Conservation (phyloP, 2,888 invertebrate species). For the Nyleta sp. region DNA sequence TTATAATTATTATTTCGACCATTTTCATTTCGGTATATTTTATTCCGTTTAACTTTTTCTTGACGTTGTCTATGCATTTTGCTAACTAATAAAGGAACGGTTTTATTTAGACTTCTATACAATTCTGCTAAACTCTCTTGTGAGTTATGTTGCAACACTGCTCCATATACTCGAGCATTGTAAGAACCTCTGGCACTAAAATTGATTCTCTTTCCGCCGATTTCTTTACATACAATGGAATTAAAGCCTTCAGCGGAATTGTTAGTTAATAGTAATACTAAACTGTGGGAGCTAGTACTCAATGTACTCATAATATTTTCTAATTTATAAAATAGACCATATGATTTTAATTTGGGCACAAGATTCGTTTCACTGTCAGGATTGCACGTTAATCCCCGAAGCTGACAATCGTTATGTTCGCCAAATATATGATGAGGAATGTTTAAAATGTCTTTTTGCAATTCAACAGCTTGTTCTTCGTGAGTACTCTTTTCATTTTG, state of each 20-base stretch:
- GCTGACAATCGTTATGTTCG: slow-evolving; percentile 50
- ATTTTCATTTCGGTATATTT: no score
- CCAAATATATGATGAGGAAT: slow-evolving; percentile 47
- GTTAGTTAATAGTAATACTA: slow-evolving; percentile 38
- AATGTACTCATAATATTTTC: not conserved
- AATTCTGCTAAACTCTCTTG: slow-evolving; percentile 23
- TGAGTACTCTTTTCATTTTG: slow-evolving; percentile 23
- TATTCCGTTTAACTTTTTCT: no score
- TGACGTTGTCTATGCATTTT: no score
- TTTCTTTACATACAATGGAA: slow-evolving; percentile 34
- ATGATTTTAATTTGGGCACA: not conserved
- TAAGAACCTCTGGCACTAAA: slow-evolving; percentile 20
- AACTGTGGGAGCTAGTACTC: slow-evolving; percentile 19
- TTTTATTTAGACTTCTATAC: not conserved
- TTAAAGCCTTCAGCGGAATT: slow-evolving; percentile 44
- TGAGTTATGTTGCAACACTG: slow-evolving; percentile 39
- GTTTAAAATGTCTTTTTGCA: slow-evolving; percentile 59
- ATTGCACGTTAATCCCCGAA: slow-evolving; percentile 7
- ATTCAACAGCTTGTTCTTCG: slow-evolving; percentile 13
- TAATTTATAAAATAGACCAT: slow-evolving; percentile 6
- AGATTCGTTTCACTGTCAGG: not conserved
- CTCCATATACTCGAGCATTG: slow-evolving; percentile 8
- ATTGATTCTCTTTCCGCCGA: slow-evolving; percentile 43
- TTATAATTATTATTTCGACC: not conserved
- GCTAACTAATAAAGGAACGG: no score